A percentile compares a stretch with the other conserved stretches of the same genome.
phyloP scores from a whole-genome alignment of 2,113 vertebrate species.

The Neolamprologus cancellatus region DNA sequence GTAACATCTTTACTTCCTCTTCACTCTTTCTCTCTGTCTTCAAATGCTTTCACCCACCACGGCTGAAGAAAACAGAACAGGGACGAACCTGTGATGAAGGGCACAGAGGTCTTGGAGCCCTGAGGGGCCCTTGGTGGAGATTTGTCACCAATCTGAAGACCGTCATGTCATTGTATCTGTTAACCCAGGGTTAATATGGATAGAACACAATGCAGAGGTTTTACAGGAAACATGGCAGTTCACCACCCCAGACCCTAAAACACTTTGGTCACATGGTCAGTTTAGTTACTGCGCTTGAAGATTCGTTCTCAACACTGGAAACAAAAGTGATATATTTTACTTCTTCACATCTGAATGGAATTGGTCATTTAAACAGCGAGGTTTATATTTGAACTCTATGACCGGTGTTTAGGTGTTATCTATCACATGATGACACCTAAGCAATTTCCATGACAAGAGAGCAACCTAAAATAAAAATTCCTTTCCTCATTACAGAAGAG shows the following conservation, averaged over 20 bases:
- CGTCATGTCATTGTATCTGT: neutral
- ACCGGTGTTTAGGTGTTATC: neutral
- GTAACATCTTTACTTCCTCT: neutral
- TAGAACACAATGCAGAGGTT: neutral
- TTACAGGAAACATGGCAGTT: neutral
- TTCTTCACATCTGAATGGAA: neutral
- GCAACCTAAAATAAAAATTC: neutral
- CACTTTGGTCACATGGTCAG: neutral
- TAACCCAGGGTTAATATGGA: neutral
- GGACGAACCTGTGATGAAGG: neutral
- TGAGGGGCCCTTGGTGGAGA: neutral
- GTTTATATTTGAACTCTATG: neutral
- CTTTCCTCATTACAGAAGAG: neutral
- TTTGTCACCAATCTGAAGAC: conserved; percentile 7
- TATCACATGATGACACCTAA: neutral
- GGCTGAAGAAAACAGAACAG: neutral
- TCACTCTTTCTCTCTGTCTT: conserved; percentile 2
- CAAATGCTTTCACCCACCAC: neutral
- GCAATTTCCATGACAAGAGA: neutral
- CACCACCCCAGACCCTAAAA: neutral
- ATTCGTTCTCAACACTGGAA: neutral
- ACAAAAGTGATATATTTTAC: neutral
- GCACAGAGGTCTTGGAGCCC: neutral
- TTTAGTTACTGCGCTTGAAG: neutral
- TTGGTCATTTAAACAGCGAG: neutral